phyloP scores from a whole-genome alignment of 1,140 invertebrate species.

The Reticulitermes speratus region DNA sequence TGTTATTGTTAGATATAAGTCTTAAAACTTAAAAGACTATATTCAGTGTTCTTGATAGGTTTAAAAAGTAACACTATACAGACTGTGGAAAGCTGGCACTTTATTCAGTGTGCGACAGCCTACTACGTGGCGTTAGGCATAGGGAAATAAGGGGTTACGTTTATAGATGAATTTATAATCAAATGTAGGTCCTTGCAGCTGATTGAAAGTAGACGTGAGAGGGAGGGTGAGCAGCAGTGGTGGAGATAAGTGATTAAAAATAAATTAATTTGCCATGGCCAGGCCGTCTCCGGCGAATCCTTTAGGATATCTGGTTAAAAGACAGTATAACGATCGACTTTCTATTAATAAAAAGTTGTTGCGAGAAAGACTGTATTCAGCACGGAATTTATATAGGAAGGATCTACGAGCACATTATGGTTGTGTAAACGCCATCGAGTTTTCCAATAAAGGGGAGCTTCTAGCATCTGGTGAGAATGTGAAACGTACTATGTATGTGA shows the following conservation, averaged over 20 bases:
- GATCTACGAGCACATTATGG: constrained; percentile 89
- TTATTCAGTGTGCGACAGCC: not conserved
- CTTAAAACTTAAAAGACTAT: no score
- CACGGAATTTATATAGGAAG: constrained; percentile 76
- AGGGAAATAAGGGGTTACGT: not conserved
- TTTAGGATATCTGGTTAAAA: constrained; percentile 50
- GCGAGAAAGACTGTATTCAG: constrained; percentile 59
- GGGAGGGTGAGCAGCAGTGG: not conserved
- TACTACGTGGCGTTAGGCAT: not conserved
- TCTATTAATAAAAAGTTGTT: constrained; percentile 58
- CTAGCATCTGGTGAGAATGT: constrained; percentile 77
- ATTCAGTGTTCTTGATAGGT: no score
- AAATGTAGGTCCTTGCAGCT: not conserved
- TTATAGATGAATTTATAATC: not conserved
- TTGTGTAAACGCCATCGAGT: constrained; percentile 96
- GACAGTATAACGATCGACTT: constrained; percentile 52
- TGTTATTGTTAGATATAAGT: no score
- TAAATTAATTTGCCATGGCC: constrained; percentile 44
- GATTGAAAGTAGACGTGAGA: constrained; percentile 7
- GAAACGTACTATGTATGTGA: constrained; percentile 33
- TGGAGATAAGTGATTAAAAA: not conserved
- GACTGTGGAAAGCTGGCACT: not conserved
- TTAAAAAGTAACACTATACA: no score
- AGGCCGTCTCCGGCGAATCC: constrained; percentile 51
- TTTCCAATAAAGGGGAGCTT: constrained; percentile 81